These are phyloP conservation scores for Anticlea derivata DNA, from an alignment of 2,888 invertebrate species.

Conservation along the genomic window DNA sequence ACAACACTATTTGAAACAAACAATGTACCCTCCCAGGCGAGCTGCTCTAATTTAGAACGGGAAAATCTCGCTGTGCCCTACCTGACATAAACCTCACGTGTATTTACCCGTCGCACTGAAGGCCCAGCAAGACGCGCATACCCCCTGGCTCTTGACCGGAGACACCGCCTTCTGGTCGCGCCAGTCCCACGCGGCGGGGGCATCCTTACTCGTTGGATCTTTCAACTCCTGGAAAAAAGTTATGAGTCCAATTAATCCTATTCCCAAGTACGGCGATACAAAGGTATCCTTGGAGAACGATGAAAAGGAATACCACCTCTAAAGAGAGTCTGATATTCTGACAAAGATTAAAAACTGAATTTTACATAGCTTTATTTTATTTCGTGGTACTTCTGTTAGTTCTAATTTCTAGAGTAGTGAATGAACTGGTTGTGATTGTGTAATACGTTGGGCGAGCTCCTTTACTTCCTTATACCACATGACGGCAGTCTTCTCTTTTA, in stretches of 20 bases:
- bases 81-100: no score
- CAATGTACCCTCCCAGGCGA: no score
- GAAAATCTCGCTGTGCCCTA: no score
- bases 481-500: no score
- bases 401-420: conserved; percentile 67
- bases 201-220: not conserved
- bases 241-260: no score
- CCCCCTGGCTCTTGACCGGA: not conserved
- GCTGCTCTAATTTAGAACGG: no score
- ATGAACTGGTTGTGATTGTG: conserved; percentile 77
- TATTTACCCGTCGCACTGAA: conserved; percentile 4
- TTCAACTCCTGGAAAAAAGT: not conserved
- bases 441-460: conserved; percentile 72
- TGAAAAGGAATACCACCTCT: conserved; percentile 96
- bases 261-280: conserved; percentile 95
- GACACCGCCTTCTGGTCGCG: not conserved
- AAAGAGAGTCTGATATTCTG: conserved; percentile 97
- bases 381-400: conserved; percentile 66
- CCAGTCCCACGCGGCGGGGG: conserved; percentile 2
- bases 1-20: no score
- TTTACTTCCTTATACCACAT: no score
- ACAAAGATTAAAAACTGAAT: conserved; percentile 91
- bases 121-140: conserved; percentile 6
- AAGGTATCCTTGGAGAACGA: conserved; percentile 96
- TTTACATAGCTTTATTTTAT: conserved; percentile 59